These are phyloP conservation scores for Monoplex corrugatus DNA, from an alignment of 2,888 invertebrate genomes.

Conservation along the genomic window DNA sequence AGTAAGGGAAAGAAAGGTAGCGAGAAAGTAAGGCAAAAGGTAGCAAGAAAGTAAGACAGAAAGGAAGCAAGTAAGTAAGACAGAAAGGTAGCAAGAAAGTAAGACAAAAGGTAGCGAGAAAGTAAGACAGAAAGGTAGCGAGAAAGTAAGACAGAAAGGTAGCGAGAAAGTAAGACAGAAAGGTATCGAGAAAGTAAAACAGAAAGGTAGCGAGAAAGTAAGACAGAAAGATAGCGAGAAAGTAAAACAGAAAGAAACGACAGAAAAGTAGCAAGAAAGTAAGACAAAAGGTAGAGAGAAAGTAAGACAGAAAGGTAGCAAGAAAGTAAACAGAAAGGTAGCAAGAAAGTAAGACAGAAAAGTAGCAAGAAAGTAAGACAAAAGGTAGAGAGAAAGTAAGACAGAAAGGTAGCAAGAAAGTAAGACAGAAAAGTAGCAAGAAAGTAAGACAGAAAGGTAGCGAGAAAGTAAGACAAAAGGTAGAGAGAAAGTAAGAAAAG, in stretches of 20 bases:
- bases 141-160: background rate
- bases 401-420: background rate
- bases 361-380: too few relatives aligned
- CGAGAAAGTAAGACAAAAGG: background rate
- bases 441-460: background rate
- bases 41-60: too few relatives aligned
- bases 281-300: background rate
- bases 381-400: constrained; percentile 10
- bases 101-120: too few relatives aligned
- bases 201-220: constrained; percentile 1
- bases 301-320: background rate
- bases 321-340: background rate
- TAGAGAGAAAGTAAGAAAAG: background rate
- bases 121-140: too few relatives aligned
- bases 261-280: background rate
- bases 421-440: background rate
- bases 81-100: too few relatives aligned
- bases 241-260: background rate
- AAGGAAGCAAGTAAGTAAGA: too few relatives aligned
- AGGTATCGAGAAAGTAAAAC: background rate
- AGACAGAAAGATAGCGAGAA: background rate
- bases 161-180: background rate
- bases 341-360: background rate
- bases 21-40: too few relatives aligned
- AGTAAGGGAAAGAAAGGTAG: background rate